phyloP scores from a whole-genome alignment of 2,113 vertebrate genomes.

The Hypanus sabinus region DNA sequence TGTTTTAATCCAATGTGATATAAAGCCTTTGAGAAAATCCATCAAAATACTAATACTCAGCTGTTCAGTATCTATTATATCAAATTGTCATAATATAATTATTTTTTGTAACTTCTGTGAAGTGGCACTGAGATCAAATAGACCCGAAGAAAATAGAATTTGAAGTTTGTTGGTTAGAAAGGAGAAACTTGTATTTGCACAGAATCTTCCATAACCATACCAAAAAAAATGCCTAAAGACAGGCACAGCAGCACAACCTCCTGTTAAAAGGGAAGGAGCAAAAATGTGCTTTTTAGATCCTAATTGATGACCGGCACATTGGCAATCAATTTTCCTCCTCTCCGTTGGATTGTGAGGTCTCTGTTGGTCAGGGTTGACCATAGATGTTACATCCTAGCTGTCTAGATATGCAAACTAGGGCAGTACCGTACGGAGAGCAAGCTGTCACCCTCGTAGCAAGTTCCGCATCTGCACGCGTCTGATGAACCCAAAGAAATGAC shows the following conservation, averaged over 20 bases:
- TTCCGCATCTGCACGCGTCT: too few relatives aligned
- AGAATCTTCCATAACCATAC: background rate
- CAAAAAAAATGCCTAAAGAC: too few relatives aligned
- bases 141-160: background rate
- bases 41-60: slow-evolving; percentile 35
- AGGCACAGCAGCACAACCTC: background rate
- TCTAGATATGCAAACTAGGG: too few relatives aligned
- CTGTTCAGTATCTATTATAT: slow-evolving; percentile 26
- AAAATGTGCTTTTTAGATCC: background rate
- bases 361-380: too few relatives aligned
- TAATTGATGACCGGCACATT: background rate
- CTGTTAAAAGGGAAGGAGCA: background rate
- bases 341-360: too few relatives aligned
- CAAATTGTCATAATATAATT: slow-evolving; percentile 34
- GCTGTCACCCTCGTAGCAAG: too few relatives aligned
- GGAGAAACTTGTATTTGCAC: background rate
- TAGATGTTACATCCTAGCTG: too few relatives aligned
- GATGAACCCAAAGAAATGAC: too few relatives aligned
- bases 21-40: slow-evolving; percentile 30
- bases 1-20: slow-evolving; percentile 34
- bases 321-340: background rate
- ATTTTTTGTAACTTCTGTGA: slow-evolving; percentile 24
- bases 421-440: too few relatives aligned
- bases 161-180: background rate
- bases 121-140: slow-evolving; percentile 18